phyloP scores from a whole-genome alignment of 1,140 invertebrate species.

The Platorchestia sp. region DNA sequence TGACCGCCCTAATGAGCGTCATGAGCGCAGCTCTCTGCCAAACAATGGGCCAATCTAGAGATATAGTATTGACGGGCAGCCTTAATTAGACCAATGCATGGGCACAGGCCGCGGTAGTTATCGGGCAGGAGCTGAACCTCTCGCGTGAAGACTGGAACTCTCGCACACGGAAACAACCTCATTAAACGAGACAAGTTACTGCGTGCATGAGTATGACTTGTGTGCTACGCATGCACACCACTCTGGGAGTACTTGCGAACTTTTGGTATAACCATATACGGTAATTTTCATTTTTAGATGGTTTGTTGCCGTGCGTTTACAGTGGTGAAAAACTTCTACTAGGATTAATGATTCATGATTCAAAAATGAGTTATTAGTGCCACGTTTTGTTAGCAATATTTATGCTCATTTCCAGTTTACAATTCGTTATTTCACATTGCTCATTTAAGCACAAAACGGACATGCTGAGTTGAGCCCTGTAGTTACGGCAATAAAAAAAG shows the following conservation, averaged over 20 bases:
- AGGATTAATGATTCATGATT: neutral
- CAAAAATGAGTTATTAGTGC: neutral
- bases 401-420: neutral
- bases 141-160: neutral
- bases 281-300: neutral
- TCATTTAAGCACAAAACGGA: neutral
- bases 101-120: neutral
- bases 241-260: neutral
- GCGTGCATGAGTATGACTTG: neutral
- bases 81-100: slow-evolving; percentile 38
- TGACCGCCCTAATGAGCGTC: neutral
- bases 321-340: neutral
- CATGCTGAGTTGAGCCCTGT: neutral
- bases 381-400: neutral
- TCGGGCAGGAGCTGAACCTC: neutral
- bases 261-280: neutral
- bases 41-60: slow-evolving; percentile 36
- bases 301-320: neutral
- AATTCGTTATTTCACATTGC: neutral
- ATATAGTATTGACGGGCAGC: slow-evolving; percentile 16
- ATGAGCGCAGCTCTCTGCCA: neutral
- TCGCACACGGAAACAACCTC: neutral
- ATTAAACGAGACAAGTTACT: neutral
- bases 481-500: neutral
- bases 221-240: too few species aligned